Conservation (phyloP, 2,888 invertebrate genomes). For the Chrysopilus asiliformis region DNA sequence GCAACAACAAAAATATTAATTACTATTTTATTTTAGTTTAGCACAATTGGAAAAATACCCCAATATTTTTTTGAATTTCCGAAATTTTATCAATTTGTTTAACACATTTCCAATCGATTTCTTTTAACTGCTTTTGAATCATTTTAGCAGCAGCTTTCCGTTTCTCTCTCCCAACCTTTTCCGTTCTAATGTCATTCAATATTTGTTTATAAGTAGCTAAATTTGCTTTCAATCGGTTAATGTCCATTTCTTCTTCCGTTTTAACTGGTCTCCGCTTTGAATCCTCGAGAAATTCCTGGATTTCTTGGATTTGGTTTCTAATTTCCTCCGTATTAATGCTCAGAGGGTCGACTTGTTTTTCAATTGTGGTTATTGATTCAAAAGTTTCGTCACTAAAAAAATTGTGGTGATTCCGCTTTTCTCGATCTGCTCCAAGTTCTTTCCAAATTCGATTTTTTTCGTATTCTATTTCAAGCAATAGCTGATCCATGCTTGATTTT, state of each 20-base stretch:
- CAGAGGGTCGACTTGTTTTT: slow-evolving; percentile 6
- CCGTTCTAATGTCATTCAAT: slow-evolving; percentile 7
- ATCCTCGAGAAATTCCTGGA: slow-evolving; percentile 7
- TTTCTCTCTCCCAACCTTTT: slow-evolving; percentile 8
- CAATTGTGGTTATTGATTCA: not conserved
- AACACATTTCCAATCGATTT: slow-evolving; percentile 9
- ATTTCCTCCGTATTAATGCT: slow-evolving; percentile 9
- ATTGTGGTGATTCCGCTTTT: slow-evolving; percentile 1
- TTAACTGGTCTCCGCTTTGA: not conserved
- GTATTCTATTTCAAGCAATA: slow-evolving; percentile 11
- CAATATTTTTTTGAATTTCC: slow-evolving; percentile 10
- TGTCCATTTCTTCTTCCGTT: slow-evolving; percentile 8
- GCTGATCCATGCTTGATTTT: slow-evolving; percentile 10
- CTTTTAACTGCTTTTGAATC: slow-evolving; percentile 12
- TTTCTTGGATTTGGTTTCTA: slow-evolving; percentile 7
- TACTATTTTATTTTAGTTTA: too few species aligned
- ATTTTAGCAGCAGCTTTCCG: slow-evolving; percentile 11
- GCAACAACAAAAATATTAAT: too few species aligned
- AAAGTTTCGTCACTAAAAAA: not conserved
- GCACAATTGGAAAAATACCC: slow-evolving; percentile 7
- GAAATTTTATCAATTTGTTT: slow-evolving; percentile 11
- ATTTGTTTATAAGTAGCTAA: slow-evolving; percentile 9
- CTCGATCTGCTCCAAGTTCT: slow-evolving; percentile 10
- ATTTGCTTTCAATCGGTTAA: slow-evolving; percentile 9
- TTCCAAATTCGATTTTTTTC: slow-evolving; percentile 10